These are phyloP conservation scores for Lycodopsis pacificus DNA, from an alignment of 2,797 vertebrate species.

Conservation along the genomic window DNA sequence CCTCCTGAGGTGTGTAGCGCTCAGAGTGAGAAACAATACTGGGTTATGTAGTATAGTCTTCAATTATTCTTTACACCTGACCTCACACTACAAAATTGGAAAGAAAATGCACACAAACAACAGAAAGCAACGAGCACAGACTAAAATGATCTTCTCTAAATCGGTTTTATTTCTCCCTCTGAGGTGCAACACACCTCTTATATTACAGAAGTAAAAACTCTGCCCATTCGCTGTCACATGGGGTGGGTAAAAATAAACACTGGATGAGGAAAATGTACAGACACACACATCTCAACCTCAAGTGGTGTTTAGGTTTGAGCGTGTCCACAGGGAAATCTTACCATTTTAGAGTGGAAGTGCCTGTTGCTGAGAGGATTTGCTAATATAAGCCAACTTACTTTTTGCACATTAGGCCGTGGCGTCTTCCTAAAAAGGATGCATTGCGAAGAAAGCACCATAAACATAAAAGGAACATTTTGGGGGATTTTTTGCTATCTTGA, in stretches of 20 bases:
- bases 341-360: not conserved
- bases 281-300: not conserved
- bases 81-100: conserved; percentile 19
- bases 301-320: conserved; percentile 8
- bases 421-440: conserved; percentile 13
- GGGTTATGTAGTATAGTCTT: conserved; percentile 3
- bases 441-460: not conserved
- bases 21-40: conserved; percentile 31
- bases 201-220: conserved; percentile 39
- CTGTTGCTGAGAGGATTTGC: not conserved
- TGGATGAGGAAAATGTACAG: not conserved
- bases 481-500: not conserved
- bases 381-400: conserved; percentile 5
- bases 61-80: not conserved
- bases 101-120: conserved; percentile 21
- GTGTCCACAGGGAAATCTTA: conserved; percentile 3
- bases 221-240: not conserved
- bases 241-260: not conserved
- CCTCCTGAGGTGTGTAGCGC: conserved; percentile 26
- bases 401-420: not conserved
- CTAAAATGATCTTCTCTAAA: conserved; percentile 24
- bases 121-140: conserved; percentile 18
- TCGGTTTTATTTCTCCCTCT: conserved; percentile 32
- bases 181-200: conserved; percentile 16
- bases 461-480: not conserved